Evolutionary conservation across 2,113 vertebrate genomes (phyloP), one percentile per base, ranked within the genome.

Genomic region (Scophthalmus maximus): DNA sequence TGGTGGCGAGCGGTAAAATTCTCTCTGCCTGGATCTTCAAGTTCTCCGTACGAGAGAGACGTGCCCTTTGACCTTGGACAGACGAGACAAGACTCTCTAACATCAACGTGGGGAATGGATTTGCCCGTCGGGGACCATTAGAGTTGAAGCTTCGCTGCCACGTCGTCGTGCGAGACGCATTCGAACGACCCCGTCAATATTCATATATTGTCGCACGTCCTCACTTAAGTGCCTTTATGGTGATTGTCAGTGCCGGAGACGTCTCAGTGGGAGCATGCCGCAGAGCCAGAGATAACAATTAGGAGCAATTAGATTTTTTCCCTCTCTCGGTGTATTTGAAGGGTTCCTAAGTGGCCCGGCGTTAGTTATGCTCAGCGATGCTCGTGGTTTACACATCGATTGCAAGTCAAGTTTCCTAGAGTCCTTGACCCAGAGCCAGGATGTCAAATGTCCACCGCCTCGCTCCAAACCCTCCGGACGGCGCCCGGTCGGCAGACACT

Each of bases 381-480:
- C 69, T 72, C 69, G 11, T 12, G 26, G 68, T 84, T 76, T 56
- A 51, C 29, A 58, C 67, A 77, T 59, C 8, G 7, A 70, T 68
- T 30, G n/a, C 53, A 69, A 60, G 23, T 50, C 32, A 15, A 42
- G 11, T 46, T 36, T 62, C 2, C 26, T 17, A 4, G 67, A 67
- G 64, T 53, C 75, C 60, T 61, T 70, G 53, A 55, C 46, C 26
- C 0, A 1, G 3, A 68, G 8, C 38, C 26, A 30, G 44, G 0
- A n/a, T 25, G 36, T 26, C 23, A 58, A 22, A 15, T 17, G 8
- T 47, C 78, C 66, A 8, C 62, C 38, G 29, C 8, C 8, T 11
- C 11, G 32, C 32, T 34, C 32, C 32, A 1, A 34, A 17, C 38
- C n/a, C n/a, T n/a, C n/a, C n/a, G n/a, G n/a, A n/a, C n/a, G n/a